Conservation (phyloP, 2,113 vertebrate genomes). For the Microtus montanus region DNA sequence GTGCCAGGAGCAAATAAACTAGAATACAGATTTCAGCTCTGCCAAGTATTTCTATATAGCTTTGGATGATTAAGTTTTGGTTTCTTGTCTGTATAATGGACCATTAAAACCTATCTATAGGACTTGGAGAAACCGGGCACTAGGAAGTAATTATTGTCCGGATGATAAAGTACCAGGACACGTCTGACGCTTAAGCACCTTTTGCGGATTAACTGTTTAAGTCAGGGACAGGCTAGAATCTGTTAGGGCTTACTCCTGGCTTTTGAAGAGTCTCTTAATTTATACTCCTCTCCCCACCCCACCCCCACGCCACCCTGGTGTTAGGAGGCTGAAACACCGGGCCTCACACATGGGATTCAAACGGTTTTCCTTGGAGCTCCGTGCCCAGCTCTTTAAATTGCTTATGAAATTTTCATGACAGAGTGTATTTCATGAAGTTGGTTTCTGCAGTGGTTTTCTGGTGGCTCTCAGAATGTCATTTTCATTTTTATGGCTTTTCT, state of each 20-base stretch:
- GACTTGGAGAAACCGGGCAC: neutral
- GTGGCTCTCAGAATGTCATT: conserved; percentile 51
- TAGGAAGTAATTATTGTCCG: neutral
- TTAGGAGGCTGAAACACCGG: neutral
- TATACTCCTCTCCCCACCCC: neutral
- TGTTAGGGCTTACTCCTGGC: neutral
- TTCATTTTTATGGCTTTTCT: conserved; percentile 64
- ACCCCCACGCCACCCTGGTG: neutral
- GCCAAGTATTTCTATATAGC: neutral
- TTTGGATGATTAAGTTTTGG: neutral
- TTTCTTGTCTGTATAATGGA: neutral
- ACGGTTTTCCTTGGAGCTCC: neutral
- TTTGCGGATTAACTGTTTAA: neutral
- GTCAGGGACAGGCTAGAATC: neutral
- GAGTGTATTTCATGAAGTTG: conserved; percentile 34
- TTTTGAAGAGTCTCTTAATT: conserved; percentile 43
- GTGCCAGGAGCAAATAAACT: conserved; percentile 18
- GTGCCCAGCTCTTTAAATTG: neutral
- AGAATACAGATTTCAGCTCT: conserved; percentile 22
- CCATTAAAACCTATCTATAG: conserved; percentile 13
- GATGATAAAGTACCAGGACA: neutral
- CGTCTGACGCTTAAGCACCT: neutral
- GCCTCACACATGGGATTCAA: neutral
- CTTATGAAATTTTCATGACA: conserved; percentile 43
- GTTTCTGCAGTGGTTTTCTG: conserved; percentile 24